A percentile compares a stretch with the other conserved stretches of the same genome.
Evolutionary conservation across 1,140 invertebrate species (phyloP).

Genomic region (Aphelinus atriplicis): DNA sequence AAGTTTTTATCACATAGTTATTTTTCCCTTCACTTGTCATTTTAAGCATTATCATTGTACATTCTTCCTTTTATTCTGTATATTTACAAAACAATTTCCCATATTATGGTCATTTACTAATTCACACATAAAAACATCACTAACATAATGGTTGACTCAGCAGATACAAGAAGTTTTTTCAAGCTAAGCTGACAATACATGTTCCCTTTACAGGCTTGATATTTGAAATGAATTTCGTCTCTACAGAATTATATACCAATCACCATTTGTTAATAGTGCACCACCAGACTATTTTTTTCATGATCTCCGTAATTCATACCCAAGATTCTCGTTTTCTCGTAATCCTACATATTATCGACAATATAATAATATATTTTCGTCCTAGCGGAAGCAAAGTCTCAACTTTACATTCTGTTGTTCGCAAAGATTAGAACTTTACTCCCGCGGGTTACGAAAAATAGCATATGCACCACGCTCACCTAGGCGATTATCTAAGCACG

Average conservation of each 20-base stretch:
- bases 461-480: no score
- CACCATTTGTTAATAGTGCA: not conserved
- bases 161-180: conserved; percentile 13
- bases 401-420: conserved; percentile 9
- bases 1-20: conserved; percentile 43
- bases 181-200: conserved; percentile 9
- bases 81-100: conserved; percentile 40
- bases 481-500: not conserved
- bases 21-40: conserved; percentile 27
- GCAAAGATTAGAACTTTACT: not conserved
- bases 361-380: not conserved
- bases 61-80: conserved; percentile 11
- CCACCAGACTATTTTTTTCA: conserved; percentile 10
- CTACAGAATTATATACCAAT: conserved; percentile 12
- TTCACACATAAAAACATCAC: conserved; percentile 17
- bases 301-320: conserved; percentile 9
- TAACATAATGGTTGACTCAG: not conserved
- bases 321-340: not conserved
- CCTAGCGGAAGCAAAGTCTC: no score
- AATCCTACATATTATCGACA: conserved; percentile 16
- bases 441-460: no score
- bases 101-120: conserved; percentile 12
- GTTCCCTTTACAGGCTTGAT: not conserved
- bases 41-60: conserved; percentile 33
- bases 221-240: conserved; percentile 10